phyloP scores from a whole-genome alignment of 2,113 vertebrate species.

The Herpetotheres cachinnans region DNA sequence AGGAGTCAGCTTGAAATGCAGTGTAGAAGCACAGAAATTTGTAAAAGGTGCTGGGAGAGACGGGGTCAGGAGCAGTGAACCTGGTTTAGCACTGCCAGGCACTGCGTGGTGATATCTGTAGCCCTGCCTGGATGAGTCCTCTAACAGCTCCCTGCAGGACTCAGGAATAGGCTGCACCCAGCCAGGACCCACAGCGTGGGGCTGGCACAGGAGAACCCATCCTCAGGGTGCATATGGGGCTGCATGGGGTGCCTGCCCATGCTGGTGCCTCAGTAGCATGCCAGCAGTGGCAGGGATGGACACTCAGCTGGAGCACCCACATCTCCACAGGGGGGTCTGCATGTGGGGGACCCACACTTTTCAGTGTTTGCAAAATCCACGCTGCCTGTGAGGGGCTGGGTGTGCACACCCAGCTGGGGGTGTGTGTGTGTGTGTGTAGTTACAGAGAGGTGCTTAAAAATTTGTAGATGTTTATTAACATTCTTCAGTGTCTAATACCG shows the following conservation, averaged over 20 bases:
- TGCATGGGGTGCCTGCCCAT: not conserved
- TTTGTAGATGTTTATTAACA: not conserved
- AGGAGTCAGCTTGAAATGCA: not conserved
- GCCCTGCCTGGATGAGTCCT: not conserved
- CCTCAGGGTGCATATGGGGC: not conserved
- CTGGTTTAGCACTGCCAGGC: rapidly evolving
- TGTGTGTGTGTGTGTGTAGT: rapidly evolving
- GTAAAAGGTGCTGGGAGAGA: not conserved
- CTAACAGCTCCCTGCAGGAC: too few relatives aligned
- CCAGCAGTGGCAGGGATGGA: not conserved
- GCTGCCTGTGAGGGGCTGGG: not conserved
- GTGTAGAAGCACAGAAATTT: not conserved
- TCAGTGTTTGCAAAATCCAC: not conserved
- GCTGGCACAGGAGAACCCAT: rapidly evolving
- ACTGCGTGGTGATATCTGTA: rapidly evolving
- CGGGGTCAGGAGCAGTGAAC: not conserved
- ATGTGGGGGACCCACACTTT: not conserved
- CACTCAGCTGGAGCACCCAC: not conserved
- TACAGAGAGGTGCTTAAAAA: not conserved
- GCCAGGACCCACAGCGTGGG: too few relatives aligned
- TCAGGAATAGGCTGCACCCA: not conserved
- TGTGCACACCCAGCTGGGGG: too few relatives aligned
- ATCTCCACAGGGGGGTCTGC: not conserved
- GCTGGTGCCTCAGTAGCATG: not conserved
- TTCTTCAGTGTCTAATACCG: not conserved